These are phyloP conservation scores for Nymphicus hollandicus DNA, from an alignment of 2,113 vertebrate species.

Conservation along the genomic window DNA sequence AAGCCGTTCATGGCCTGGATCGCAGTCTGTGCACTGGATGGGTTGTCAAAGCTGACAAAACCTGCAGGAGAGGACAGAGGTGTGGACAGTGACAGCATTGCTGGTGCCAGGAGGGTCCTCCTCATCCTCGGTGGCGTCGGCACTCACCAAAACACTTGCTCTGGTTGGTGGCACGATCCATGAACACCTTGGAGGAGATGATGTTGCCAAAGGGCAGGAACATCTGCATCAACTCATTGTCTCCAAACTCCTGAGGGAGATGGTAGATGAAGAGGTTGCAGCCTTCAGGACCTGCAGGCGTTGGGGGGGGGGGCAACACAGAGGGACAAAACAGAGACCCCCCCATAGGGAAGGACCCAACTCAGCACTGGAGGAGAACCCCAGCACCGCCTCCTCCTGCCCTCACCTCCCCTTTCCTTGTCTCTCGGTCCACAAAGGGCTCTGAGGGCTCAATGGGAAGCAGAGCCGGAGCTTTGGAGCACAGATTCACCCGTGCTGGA, in stretches of 20 bases:
- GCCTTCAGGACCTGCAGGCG: slow-evolving; percentile 91
- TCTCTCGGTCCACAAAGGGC: background rate
- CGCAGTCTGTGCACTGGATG: slow-evolving; percentile 93
- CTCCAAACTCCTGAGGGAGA: slow-evolving; percentile 99
- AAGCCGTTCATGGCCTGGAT: slow-evolving; percentile 99
- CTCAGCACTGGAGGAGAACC: background rate
- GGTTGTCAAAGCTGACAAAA: slow-evolving; percentile 99
- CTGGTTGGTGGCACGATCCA: slow-evolving; percentile 99
- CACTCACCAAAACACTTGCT: slow-evolving; percentile 98
- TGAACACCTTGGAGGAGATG: slow-evolving; percentile 99
- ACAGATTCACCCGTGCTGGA: background rate
- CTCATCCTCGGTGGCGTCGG: accelerated
- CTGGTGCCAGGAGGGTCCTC: background rate
- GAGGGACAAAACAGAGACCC: slow-evolving; percentile 45
- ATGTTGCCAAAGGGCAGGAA: slow-evolving; percentile 97
- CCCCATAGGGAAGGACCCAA: slow-evolving; percentile 47
- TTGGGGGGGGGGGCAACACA: slow-evolving; percentile 19
- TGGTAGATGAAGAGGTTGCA: slow-evolving; percentile 99
- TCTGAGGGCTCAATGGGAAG: background rate
- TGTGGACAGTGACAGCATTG: background rate
- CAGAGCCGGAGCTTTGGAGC: background rate
- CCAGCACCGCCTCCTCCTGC: background rate
- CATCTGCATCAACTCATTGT: slow-evolving; percentile 99
- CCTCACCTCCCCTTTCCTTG: background rate
- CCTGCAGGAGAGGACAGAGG: slow-evolving; percentile 72